Base-by-base conservation (phyloP, 2,888 invertebrate genomes). In the Ochropleura leucogaster region DNA sequence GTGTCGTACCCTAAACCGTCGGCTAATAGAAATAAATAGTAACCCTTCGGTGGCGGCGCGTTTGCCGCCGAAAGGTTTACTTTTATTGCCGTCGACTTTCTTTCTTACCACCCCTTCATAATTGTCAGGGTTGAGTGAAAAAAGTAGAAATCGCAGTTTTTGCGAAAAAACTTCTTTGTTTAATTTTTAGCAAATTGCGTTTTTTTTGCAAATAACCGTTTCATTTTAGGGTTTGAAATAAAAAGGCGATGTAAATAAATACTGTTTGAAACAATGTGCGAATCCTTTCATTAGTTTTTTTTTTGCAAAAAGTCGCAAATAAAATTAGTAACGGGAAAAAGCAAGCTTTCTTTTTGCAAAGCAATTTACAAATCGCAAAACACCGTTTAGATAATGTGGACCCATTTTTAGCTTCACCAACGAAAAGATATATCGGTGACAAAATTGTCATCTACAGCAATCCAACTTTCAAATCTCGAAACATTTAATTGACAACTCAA, bases 41-140 rank as follows among this genome's bases (percentile, higher is more conserved):
- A 95, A 96, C 96, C 96, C 96, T 95, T 95, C 95, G 94, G 94
- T 93, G 93, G 94, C 93, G 92, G 93, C 85, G 90, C 91, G 90
- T 92, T 94, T 92, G 94, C 94, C 92, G 94, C 94, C 93, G 94
- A 95, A 94, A 94, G 95, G 95, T 95, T 96, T 95, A 95, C 90
- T 94, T 96, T 96, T 96, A 95, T 95, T 94, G 92, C 93, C 90
- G 86, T 88, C 89, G 90, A 94, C 95, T 95, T 95, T 95, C 94
- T 95, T 93, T 94, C 92, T 91, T 90, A 90, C 89, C 90, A 94
- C 93, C 94, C 95, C 93, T 94, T 94, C 93, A 94, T 95, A 95
- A 95, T 94, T 94, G 95, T 91, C 88, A 92, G 91, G 93, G 93
- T 93, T 93, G 91, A 87, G 86, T 82, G 82, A 90, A 93, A 94